phyloP scores from a whole-genome alignment of 2,888 invertebrate genomes.

The Tupiocoris notatus region DNA sequence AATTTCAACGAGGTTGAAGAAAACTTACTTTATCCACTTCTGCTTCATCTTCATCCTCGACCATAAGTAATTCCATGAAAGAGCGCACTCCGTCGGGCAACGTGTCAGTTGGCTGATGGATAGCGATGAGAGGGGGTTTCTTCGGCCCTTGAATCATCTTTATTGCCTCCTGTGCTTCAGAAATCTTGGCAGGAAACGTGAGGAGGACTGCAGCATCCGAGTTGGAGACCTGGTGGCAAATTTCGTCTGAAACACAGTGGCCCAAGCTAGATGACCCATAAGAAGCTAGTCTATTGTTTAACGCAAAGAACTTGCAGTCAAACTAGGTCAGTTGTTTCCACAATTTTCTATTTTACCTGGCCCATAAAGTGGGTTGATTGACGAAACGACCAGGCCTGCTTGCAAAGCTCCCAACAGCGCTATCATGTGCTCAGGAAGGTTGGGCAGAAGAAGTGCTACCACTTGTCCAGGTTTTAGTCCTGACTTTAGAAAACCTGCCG shows the following conservation, averaged over 20 bases:
- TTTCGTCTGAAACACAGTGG: slow-evolving; percentile 49
- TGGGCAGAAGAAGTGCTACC: slow-evolving; percentile 66
- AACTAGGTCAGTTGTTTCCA: not conserved
- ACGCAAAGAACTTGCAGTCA: not conserved
- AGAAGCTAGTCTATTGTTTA: not conserved
- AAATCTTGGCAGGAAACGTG: slow-evolving; percentile 49
- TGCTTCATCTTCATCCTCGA: slow-evolving; percentile 44
- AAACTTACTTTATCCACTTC: slow-evolving; percentile 43
- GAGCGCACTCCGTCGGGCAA: slow-evolving; percentile 43
- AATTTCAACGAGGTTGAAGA: no score
- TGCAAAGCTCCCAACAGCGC: slow-evolving; percentile 64
- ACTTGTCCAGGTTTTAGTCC: slow-evolving; percentile 63
- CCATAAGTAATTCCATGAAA: slow-evolving; percentile 46
- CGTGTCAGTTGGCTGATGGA: slow-evolving; percentile 44
- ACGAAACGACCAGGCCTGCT: slow-evolving; percentile 66
- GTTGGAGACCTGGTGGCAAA: slow-evolving; percentile 50
- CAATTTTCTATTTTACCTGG: slow-evolving; percentile 57
- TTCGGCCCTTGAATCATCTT: slow-evolving; percentile 32
- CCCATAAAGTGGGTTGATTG: slow-evolving; percentile 68
- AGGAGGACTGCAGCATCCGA: slow-evolving; percentile 48
- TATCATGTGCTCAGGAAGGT: slow-evolving; percentile 69
- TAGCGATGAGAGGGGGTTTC: slow-evolving; percentile 40
- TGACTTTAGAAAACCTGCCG: slow-evolving; percentile 56
- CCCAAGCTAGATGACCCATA: not conserved
- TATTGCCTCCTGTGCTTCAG: slow-evolving; percentile 48